Conservation (phyloP, 64 coral and sea anemone species). For the Montipora capricornis region DNA sequence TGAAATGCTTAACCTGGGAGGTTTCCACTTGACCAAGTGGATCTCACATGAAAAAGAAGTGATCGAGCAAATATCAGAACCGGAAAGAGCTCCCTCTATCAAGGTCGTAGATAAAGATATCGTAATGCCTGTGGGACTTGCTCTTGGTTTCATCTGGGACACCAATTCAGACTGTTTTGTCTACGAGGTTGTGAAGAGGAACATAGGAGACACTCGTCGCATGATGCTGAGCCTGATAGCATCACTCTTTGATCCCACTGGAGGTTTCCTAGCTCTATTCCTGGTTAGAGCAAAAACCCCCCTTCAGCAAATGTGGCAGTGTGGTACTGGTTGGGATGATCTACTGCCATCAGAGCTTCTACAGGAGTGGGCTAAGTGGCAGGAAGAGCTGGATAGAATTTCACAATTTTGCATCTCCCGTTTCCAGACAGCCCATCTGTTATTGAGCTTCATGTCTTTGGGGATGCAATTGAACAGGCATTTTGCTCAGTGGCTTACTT, state of each 20-base stretch:
- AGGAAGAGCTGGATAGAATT: not conserved
- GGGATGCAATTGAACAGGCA: slow-evolving; percentile 27
- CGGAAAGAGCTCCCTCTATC: not conserved
- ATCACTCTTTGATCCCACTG: slow-evolving; percentile 43
- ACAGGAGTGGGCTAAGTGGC: not conserved
- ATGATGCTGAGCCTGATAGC: slow-evolving; percentile 3
- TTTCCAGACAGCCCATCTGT: not conserved
- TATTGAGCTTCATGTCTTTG: slow-evolving; percentile 38
- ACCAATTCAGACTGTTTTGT: slow-evolving; percentile 31
- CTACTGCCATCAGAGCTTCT: slow-evolving; percentile 15
- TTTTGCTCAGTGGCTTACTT: slow-evolving; percentile 39
- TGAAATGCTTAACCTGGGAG: not conserved
- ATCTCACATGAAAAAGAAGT: slow-evolving; percentile 4
- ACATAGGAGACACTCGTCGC: too few relatives aligned
- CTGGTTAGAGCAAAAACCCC: slow-evolving; percentile 12
- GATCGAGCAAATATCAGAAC: slow-evolving; percentile 14
- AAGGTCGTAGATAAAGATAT: slow-evolving; percentile 14
- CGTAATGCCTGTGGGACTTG: slow-evolving; percentile 8
- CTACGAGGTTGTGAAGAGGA: not conserved
- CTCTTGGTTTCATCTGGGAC: slow-evolving; percentile 45
- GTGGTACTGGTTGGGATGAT: slow-evolving; percentile 9
- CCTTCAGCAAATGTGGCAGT: slow-evolving; percentile 19
- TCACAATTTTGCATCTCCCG: not conserved
- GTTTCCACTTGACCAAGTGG: slow-evolving; percentile 31
- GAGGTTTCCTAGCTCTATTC: slow-evolving; percentile 39